Evolutionary conservation across 2,888 invertebrate species (phyloP).

Genomic region (Listrodromus nycthemerus): DNA sequence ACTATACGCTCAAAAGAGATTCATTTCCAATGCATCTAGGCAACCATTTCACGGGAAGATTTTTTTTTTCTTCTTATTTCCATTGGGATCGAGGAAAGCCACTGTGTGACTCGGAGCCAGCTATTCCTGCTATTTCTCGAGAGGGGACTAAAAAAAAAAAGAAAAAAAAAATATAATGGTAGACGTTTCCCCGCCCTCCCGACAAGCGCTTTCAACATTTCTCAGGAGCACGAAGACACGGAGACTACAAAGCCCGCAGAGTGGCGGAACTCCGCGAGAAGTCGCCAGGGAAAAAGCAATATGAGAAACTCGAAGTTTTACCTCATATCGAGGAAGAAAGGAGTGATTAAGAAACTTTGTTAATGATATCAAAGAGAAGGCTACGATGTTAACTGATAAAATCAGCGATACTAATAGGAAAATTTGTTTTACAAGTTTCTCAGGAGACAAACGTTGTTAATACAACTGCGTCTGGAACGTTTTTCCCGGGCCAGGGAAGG

Average conservation of each 20-base stretch:
- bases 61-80: constrained; percentile 29
- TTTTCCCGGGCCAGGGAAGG: neutral
- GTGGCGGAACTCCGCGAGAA: neutral
- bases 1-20: neutral
- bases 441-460: neutral
- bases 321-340: neutral
- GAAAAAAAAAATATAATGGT: constrained; percentile 12
- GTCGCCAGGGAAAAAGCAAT: neutral
- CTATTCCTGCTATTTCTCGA: constrained; percentile 25
- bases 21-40: constrained; percentile 5
- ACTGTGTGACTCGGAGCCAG: constrained; percentile 20
- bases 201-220: constrained; percentile 28
- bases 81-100: neutral
- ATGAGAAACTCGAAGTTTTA: constrained; percentile 2
- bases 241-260: constrained; percentile 25
- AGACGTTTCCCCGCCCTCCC: constrained; percentile 28
- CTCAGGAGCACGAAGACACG: constrained; percentile 5
- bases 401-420: neutral
- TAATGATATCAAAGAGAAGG: neutral
- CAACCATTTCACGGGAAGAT: neutral
- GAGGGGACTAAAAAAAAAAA: constrained; percentile 5
- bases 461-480: neutral
- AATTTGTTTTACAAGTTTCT: neutral
- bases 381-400: neutral
- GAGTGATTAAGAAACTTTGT: constrained; percentile 17